phyloP scores from a whole-genome alignment of 2,113 vertebrate species.

The Microtus pennsylvanicus region DNA sequence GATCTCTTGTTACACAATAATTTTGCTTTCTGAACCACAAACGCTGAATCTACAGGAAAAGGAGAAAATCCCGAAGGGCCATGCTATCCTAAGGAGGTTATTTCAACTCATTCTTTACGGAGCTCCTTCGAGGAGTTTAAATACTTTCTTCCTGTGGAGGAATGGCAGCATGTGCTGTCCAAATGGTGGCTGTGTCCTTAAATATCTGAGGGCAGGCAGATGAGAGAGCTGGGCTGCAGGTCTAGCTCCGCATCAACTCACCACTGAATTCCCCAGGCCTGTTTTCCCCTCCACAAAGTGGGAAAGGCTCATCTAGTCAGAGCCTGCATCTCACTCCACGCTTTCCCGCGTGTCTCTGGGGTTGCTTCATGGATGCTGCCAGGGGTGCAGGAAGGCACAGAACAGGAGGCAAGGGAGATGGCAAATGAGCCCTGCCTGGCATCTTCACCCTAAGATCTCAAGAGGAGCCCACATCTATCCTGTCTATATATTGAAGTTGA shows the following conservation, averaged over 20 bases:
- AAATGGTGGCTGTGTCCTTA: background rate
- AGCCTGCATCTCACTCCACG: background rate
- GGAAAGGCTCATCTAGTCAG: rapidly evolving
- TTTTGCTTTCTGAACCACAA: conserved; percentile 65
- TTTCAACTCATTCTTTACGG: conserved; percentile 47
- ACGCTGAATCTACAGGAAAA: conserved; percentile 48
- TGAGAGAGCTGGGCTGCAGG: background rate
- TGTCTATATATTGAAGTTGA: background rate
- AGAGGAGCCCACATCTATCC: background rate
- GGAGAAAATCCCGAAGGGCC: background rate
- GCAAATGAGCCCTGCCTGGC: background rate
- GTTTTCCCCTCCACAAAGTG: background rate
- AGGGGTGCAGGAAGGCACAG: rapidly evolving
- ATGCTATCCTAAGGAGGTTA: background rate
- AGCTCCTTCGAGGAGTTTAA: conserved; percentile 42
- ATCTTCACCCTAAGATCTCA: rapidly evolving
- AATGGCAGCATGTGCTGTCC: background rate
- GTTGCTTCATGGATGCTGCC: background rate
- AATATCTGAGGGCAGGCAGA: background rate
- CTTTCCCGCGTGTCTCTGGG: background rate
- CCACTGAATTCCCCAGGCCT: rapidly evolving
- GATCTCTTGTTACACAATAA: conserved; percentile 35
- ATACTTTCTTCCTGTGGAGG: conserved; percentile 47
- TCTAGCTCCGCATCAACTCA: background rate
- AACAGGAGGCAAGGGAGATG: background rate